These are phyloP conservation scores for Oxygymnocypris stewartii DNA, from an alignment of 2,113 vertebrate genomes.

Conservation along the genomic window DNA sequence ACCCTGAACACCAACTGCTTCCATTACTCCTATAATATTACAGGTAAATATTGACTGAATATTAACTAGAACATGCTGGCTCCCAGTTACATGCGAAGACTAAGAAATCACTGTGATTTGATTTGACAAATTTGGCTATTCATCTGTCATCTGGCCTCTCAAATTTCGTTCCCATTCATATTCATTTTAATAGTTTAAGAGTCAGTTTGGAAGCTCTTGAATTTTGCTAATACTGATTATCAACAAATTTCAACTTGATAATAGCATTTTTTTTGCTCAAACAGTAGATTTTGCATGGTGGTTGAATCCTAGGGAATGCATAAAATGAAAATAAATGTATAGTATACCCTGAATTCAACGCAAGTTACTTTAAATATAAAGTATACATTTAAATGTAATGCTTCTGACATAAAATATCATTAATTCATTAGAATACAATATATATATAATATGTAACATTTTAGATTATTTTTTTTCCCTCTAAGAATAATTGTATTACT, in stretches of 20 bases:
- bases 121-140: background rate
- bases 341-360: background rate
- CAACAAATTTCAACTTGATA: background rate
- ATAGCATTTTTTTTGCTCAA: background rate
- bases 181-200: background rate
- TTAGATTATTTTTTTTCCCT: background rate
- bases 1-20: slow-evolving; percentile 92
- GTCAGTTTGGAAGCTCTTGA: background rate
- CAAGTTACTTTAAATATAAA: background rate
- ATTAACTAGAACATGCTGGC: background rate
- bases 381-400: background rate
- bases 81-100: background rate
- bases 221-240: background rate
- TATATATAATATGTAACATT: background rate
- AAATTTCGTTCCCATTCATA: background rate
- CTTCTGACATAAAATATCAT: background rate
- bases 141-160: background rate
- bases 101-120: background rate
- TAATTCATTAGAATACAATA: background rate
- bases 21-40: slow-evolving; percentile 95
- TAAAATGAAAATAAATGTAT: background rate
- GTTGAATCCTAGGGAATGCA: too few relatives aligned
- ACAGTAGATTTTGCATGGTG: background rate
- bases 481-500: background rate
- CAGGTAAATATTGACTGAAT: slow-evolving; percentile 75